Evolutionary conservation across 1,140 invertebrate genomes (phyloP), one percentile per base, ranked within the genome.

Genomic region (Drosophila parabipectinata): DNA sequence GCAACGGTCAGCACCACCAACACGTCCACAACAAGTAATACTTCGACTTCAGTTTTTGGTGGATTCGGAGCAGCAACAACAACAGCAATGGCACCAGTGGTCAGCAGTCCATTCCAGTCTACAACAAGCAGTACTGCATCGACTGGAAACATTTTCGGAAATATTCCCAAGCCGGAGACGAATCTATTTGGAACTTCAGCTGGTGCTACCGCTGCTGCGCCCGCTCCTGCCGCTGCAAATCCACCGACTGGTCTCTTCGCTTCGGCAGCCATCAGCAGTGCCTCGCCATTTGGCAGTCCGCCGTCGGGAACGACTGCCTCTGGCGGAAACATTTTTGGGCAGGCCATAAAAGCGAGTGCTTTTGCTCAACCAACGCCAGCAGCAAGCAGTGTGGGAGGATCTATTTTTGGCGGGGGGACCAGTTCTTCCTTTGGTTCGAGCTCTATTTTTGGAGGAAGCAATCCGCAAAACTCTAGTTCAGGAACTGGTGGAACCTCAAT

Each of bases 321-420:
- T 0, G 66, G 75, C 9, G 89, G 74, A 8, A 84, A 73, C 26
- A 81, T 78, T 14, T 89, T 89, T 53, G 77, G 64, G 3, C 82
- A 85, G 47, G 48, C 67, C 44, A n/a, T 50, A 7, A 81, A 74
- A n/a, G 50, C 78, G 0, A 59, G 54, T 21, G 67, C 71, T 0
- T 89, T 89, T 45, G 83, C 68, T 1, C 72, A 74, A 47, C 32
- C 71, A 0, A n/a, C 72, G 0, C 50, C 55, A 15, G 50, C 67
- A 12, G 30, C 39, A 0, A 6, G 39, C 37, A 6, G 44, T 9
- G 15, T 8, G 15, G 56, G 56, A n/a, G 68, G 74, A 9, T 91
- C 90, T 8, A 91, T 92, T 30, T 92, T 92, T 60, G 91, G 85
- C n/a, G 78, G 79, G 9, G 52, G 60, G 3, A 47, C 54, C 24